Percentiles rank a stretch among this genome's conserved stretches.
Conservation (phyloP, 2,797 vertebrate genomes). For the Smutsia temminckii region DNA sequence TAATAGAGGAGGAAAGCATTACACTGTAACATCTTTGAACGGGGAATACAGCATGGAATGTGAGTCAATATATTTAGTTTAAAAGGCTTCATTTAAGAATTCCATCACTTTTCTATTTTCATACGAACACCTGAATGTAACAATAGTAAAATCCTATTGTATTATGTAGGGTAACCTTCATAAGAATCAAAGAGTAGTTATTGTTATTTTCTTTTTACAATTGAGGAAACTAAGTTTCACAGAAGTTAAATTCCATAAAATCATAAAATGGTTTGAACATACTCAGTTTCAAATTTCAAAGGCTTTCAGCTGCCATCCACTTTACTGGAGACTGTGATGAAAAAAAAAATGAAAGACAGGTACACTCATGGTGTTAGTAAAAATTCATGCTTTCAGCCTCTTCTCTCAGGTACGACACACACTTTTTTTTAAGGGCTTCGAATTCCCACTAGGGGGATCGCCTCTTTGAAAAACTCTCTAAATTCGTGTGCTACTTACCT, state of each 20-base stretch:
- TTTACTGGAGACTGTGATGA: neutral
- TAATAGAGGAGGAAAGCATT: neutral
- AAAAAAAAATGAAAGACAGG: neutral
- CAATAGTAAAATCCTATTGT: neutral
- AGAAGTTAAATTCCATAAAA: neutral
- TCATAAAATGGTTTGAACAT: neutral
- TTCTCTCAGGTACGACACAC: neutral
- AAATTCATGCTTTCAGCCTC: neutral
- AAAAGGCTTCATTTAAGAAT: slow-evolving; percentile 2
- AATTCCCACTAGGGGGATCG: neutral
- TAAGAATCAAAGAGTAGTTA: neutral
- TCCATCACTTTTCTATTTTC: neutral
- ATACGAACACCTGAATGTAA: neutral
- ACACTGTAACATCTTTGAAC: neutral
- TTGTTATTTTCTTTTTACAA: neutral
- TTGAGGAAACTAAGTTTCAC: neutral
- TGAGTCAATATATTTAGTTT: neutral
- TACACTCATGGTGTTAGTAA: neutral
- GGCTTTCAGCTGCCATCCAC: neutral
- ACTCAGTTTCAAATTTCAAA: neutral
- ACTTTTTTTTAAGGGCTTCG: neutral
- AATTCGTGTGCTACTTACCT: neutral
- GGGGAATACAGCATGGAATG: neutral
- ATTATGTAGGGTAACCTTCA: neutral
- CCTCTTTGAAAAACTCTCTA: slow-evolving; percentile 30